A percentile compares a stretch with the other conserved stretches of the same genome.
These are phyloP conservation scores for Cremastinae sp. DNA, from an alignment of 2,888 invertebrate species.

Conservation along the genomic window DNA sequence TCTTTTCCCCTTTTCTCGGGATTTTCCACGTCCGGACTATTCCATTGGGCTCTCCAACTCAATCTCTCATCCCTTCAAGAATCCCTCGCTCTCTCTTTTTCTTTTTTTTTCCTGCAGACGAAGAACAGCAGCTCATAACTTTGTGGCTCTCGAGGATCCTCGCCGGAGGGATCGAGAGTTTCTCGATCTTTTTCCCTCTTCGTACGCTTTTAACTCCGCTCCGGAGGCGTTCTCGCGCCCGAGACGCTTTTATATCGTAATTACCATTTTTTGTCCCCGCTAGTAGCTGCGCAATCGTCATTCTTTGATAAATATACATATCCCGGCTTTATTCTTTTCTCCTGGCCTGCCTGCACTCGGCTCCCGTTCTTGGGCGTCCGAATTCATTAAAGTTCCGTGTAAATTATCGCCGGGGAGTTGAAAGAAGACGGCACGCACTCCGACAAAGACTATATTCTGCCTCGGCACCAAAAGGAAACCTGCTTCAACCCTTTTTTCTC, in stretches of 20 bases:
- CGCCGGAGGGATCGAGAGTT: slow-evolving; percentile 35
- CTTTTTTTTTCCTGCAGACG: slow-evolving; percentile 35
- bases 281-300: slow-evolving; percentile 27
- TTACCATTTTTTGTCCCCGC: slow-evolving; percentile 77
- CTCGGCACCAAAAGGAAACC: slow-evolving; percentile 21
- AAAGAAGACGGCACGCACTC: slow-evolving; percentile 2
- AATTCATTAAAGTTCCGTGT: slow-evolving; percentile 77
- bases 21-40: slow-evolving; percentile 33
- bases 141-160: slow-evolving; percentile 54
- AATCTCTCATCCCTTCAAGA: too few species aligned
- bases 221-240: slow-evolving; percentile 67
- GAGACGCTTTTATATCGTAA: slow-evolving; percentile 76
- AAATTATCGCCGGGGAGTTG: slow-evolving; percentile 69
- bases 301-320: slow-evolving; percentile 56
- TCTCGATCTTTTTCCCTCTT: slow-evolving; percentile 36
- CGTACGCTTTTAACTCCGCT: slow-evolving; percentile 40
- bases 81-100: slow-evolving; percentile 37
- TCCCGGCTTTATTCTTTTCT: slow-evolving; percentile 26
- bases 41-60: slow-evolving; percentile 49
- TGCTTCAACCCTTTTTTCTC: slow-evolving; percentile 21
- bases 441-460: slow-evolving; percentile 30
- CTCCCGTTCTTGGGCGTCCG: slow-evolving; percentile 69
- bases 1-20: slow-evolving; percentile 35
- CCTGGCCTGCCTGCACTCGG: slow-evolving; percentile 47
- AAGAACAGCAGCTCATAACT: slow-evolving; percentile 55